These are phyloP conservation scores for Entomobrya multifasciata DNA, from an alignment of 2,888 invertebrate species.

Conservation along the genomic window DNA sequence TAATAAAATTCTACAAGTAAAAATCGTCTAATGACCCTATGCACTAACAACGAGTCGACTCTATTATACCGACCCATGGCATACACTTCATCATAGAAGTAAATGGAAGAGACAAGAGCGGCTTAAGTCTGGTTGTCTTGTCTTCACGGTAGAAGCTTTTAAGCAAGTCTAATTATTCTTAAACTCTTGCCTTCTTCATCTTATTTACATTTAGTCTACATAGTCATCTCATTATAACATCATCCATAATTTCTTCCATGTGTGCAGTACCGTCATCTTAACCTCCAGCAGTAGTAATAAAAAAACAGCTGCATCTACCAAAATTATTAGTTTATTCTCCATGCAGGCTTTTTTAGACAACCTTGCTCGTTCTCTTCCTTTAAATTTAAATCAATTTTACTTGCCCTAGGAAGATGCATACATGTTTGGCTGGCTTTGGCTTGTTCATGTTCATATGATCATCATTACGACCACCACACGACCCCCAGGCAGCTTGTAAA, in stretches of 20 bases:
- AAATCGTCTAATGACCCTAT: too few species aligned
- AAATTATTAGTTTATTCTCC: not conserved
- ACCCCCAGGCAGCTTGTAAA: not conserved
- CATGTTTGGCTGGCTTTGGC: not conserved
- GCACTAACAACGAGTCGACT: too few species aligned
- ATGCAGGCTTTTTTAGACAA: too few species aligned
- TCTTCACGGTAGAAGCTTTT: constrained; percentile 23
- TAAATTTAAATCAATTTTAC: too few species aligned
- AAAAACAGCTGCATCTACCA: not conserved
- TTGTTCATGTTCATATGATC: not conserved
- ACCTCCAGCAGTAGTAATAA: too few species aligned
- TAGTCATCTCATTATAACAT: constrained; percentile 3
- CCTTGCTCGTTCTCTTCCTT: too few species aligned
- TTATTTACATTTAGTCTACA: not conserved
- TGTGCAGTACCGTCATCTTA: not conserved
- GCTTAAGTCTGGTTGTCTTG: not conserved
- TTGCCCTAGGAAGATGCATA: too few species aligned
- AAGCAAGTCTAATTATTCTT: constrained; percentile 68
- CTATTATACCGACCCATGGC: too few species aligned
- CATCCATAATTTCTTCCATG: not conserved
- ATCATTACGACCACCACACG: not conserved
- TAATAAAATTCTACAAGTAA: too few species aligned
- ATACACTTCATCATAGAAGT: constrained; percentile 41
- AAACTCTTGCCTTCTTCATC: not conserved
- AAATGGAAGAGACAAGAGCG: constrained; percentile 42